Evolutionary conservation across 2,888 invertebrate genomes (phyloP), one percentile per base, ranked within the genome.

Genomic region (Clepsis dumicolana): DNA sequence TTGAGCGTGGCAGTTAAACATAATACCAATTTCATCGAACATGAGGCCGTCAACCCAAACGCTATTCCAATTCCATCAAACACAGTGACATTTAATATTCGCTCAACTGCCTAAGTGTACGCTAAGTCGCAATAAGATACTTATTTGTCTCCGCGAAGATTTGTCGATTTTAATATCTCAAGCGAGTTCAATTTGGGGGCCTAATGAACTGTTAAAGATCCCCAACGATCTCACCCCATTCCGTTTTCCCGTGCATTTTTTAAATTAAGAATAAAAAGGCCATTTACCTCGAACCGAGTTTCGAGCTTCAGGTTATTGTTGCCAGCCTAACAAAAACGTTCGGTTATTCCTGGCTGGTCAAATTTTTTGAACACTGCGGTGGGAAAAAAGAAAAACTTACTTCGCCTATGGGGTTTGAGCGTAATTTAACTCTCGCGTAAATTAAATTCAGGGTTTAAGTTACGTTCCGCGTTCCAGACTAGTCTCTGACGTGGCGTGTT

Each of bases 201-300:
- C 85, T 91, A 91, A 92, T 91, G 92, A 89, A 83, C 89, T 90
- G 92, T 87, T 85, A 92, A 92, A 86, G 88, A 90, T 87, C 86
- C 81, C 82, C 82, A 77, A 79, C 85, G 88, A 87, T 86, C 85
- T 84, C 79, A 82, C 78, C 76, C 76, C 75, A 75, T 77, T 77
- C 80, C 80, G 77, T 80, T 76, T 85, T 44, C 76, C 75, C 74
- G 76, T 77, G 80, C 80, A 77, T 80, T 76, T 85, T 44, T 83
- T 79, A 82, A 82, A 59, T 52, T 59, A 35, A 48, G 63, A 57
- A 67, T 52, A 57, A 52, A 63, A 64, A 29, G 68, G 63, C 41
- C 52, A 68, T 68, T 64, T 57, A 68, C 64, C 63, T 56, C 41
- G 54, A 48, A 48, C 60, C 60, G 44, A 48, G 61, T 29, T 48